These are phyloP conservation scores for Mastacembelus armatus DNA, from an alignment of 2,797 vertebrate genomes.

Conservation along the genomic window DNA sequence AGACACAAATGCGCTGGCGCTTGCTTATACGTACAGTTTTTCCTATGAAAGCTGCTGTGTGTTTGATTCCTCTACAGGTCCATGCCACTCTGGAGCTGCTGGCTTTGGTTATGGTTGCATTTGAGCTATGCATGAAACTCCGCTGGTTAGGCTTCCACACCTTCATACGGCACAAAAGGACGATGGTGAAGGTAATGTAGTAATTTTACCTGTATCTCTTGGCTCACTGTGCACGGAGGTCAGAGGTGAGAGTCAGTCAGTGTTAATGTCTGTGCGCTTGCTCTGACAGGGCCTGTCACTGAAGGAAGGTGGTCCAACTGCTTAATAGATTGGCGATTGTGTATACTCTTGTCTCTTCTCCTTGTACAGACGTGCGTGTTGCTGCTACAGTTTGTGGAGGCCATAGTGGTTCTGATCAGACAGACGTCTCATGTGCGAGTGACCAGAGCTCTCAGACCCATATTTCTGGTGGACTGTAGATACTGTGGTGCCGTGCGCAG, in stretches of 20 bases:
- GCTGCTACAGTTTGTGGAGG: slow-evolving; percentile 94
- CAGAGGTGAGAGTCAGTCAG: slow-evolving; percentile 8
- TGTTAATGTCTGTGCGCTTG: background rate
- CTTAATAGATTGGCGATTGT: too few species aligned
- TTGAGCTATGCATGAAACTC: slow-evolving; percentile 97
- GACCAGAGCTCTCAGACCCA: slow-evolving; percentile 95
- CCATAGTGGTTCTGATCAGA: slow-evolving; percentile 94
- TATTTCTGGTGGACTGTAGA: slow-evolving; percentile 97
- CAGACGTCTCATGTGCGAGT: slow-evolving; percentile 96
- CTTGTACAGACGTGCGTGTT: slow-evolving; percentile 89
- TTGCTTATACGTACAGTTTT: background rate
- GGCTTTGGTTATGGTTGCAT: slow-evolving; percentile 91
- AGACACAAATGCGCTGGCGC: background rate
- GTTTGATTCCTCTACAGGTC: slow-evolving; percentile 80
- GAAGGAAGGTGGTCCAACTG: background rate
- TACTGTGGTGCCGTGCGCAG: slow-evolving; percentile 97
- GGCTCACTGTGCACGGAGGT: background rate
- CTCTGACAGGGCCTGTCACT: too few species aligned
- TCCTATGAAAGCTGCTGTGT: background rate
- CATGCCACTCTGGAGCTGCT: slow-evolving; percentile 96
- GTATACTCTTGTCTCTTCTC: slow-evolving; percentile 22
- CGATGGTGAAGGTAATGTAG: slow-evolving; percentile 93
- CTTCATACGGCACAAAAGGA: slow-evolving; percentile 95
- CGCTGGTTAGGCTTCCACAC: slow-evolving; percentile 96
- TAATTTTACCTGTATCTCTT: too few species aligned